Evolutionary conservation across 2,888 invertebrate genomes (phyloP), one percentile per base, ranked within the genome.

Genomic region (Lasioglossum morio): DNA sequence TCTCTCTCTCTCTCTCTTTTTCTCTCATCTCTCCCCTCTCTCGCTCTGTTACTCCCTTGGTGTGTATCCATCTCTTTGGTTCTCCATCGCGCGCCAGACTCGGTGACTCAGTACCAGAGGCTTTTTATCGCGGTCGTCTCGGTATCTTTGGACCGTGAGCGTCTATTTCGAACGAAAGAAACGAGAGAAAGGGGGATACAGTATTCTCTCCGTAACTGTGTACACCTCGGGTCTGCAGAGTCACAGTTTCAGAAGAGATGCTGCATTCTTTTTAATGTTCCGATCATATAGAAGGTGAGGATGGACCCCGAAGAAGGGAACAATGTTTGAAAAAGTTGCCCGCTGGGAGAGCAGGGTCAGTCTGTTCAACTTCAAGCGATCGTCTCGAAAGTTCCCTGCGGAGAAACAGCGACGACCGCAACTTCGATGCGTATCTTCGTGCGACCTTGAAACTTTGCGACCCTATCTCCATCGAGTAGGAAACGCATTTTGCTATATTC

Each of bases 91-190:
- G 66, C 14, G 79, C 53, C 77, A 76, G 76, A 40, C 82, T 77
- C 74, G 86, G 77, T 87, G 81, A 88, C 76, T 87, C 87, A 90
- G 89, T 80, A 60, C 81, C 82, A 43, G 81, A 53, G 53, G 77
- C 83, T 82, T 82, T 83, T 88, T 89, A 72, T 72, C 82, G 72
- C 12, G 46, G 34, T 77, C 74, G 82, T 78, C 78, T 84, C 76
- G 85, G 72, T 81, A 83, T 82, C 79, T 86, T 87, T 79, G 84
- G 86, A 77, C 75, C 81, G 80, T 14, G 78, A 77, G 57, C 82
- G 78, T 87, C 82, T 82, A 89, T 86, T 84, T 85, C 77, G 78
- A 78, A 80, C 69, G 76, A 77, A 53, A 60, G 40, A 70, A 78
- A 74, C 34, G 53, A 19, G 72, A 48, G 40, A 27, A 53, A 53